Evolutionary conservation across 2,797 vertebrate species (phyloP), one percentile per base, ranked within the genome.

Genomic region (Cirrhinus mrigala): DNA sequence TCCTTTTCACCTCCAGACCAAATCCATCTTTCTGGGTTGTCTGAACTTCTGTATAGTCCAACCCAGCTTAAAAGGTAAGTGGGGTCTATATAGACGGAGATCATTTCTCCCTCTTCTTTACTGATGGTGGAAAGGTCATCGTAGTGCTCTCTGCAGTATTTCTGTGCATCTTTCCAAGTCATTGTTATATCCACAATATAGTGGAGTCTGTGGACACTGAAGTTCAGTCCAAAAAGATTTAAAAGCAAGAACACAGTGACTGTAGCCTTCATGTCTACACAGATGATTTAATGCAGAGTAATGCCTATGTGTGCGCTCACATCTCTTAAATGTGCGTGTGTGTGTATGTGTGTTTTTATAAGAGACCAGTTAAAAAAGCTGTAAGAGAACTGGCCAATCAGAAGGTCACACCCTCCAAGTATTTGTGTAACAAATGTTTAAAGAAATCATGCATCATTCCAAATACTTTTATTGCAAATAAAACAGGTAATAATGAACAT

Each of bases 401-500:
- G 18, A 54, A 29, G 48, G 18, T 12, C 24, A 37, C 16, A 56
- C 27, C 12, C 29, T 37, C 58, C 20, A 20, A 14, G 37, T 22
- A 64, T 79, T 79, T 79, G 77, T 29, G 24, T 64, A 48, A 27
- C 58, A 79, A 66, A 64, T 79, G 60, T 64, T 62, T 79, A 48
- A 62, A 64, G 37, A 79, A 79, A 79, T 64, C 8, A 9, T 24
- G 54, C 29, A 37, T 40, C 33, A 58, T 56, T 58, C 29, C 74
- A 58, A 77, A 58, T 24, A 7, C 40, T 33, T 22, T 54, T 10
- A 40, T 2, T 20, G 27, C 18, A 75, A 75, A 75, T 4, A 33
- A 52, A 75, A 75, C 27, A 14, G 1, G 27, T 15, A 44, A 44
- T 44, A 9, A 44, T 44, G 6, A 4, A 2, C 33, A 37, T 37